A percentile compares a stretch with the other conserved stretches of the same genome.
Evolutionary conservation across 2,888 invertebrate genomes (phyloP).

Genomic region (Drosophila mimetica): DNA sequence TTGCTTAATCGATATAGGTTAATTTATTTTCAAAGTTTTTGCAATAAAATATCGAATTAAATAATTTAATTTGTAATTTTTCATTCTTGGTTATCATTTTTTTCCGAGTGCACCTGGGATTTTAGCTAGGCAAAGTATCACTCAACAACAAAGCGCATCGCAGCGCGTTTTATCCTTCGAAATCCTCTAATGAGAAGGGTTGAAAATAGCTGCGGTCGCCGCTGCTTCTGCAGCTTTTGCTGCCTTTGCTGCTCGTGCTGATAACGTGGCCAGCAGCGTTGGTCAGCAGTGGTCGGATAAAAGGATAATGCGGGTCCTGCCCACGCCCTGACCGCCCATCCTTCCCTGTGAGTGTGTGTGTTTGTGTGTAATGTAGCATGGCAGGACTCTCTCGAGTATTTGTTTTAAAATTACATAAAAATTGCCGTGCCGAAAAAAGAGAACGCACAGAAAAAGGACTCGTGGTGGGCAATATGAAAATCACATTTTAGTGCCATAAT

Average conservation of each 20-base stretch:
- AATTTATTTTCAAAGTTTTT: too few species aligned
- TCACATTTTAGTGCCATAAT: conserved; percentile 70
- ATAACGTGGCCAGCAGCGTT: conserved; percentile 75
- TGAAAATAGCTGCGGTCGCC: conserved; percentile 77
- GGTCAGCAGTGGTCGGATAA: conserved; percentile 72
- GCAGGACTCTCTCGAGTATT: conserved; percentile 51
- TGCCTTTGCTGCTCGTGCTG: conserved; percentile 53
- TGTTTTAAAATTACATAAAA: conserved; percentile 81
- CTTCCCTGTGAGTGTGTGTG: too few species aligned
- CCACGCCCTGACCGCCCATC: conserved; percentile 1
- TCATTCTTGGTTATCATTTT: too few species aligned
- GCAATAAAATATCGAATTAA: too few species aligned
- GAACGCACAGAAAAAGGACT: conserved; percentile 53
- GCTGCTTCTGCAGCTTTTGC: conserved; percentile 44
- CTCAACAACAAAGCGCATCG: conserved; percentile 74
- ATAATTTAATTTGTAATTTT: too few species aligned
- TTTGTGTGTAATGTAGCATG: conserved; percentile 69
- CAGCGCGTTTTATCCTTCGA: conserved; percentile 76
- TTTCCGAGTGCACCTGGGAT: conserved; percentile 4
- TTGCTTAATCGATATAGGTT: too few species aligned
- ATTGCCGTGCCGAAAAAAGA: conserved; percentile 65
- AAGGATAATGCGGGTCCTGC: conserved; percentile 80
- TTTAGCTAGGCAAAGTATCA: conserved; percentile 63
- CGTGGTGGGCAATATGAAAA: conserved; percentile 60
- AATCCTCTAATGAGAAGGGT: conserved; percentile 83